Evolutionary conservation across 2,797 vertebrate species (phyloP).

Genomic region (Zonotrichia albicollis): DNA sequence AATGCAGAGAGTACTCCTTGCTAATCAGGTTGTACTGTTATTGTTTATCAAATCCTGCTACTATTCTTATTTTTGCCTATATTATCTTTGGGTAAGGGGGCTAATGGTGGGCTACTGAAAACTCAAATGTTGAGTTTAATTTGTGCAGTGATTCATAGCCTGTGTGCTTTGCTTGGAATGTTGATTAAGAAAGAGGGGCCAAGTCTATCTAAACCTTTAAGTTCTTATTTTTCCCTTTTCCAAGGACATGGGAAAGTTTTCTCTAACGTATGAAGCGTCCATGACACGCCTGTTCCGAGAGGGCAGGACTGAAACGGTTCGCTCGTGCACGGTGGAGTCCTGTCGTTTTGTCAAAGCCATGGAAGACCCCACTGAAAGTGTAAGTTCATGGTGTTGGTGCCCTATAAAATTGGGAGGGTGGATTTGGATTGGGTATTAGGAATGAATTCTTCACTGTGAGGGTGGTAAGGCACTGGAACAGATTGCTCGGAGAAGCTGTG

Average conservation of each 20-base stretch:
- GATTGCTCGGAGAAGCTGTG: neutral
- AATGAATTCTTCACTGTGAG: neutral
- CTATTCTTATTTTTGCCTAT: neutral
- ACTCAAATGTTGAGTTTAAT: neutral
- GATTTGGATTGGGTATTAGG: neutral
- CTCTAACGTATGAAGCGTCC: constrained; percentile 94
- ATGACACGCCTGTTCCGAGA: constrained; percentile 97
- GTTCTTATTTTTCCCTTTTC: neutral
- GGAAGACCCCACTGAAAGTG: constrained; percentile 81
- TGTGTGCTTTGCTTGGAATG: neutral
- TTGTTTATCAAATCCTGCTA: neutral
- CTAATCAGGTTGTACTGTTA: neutral
- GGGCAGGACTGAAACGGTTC: constrained; percentile 94
- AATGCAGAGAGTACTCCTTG: neutral
- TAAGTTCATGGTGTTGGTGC: constrained; percentile 52
- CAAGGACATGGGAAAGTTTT: constrained; percentile 96
- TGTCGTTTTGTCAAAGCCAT: constrained; percentile 87
- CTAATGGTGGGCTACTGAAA: neutral
- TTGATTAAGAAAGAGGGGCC: neutral
- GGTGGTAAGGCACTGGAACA: neutral
- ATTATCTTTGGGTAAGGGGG: neutral
- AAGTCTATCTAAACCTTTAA: neutral
- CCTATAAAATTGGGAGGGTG: fast-evolving
- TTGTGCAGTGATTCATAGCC: neutral
- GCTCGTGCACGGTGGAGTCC: constrained; percentile 89